Percentiles rank a stretch among this genome's conserved stretches.
Conservation (phyloP, 2,113 vertebrate genomes). For the Callorhinus ursinus region DNA sequence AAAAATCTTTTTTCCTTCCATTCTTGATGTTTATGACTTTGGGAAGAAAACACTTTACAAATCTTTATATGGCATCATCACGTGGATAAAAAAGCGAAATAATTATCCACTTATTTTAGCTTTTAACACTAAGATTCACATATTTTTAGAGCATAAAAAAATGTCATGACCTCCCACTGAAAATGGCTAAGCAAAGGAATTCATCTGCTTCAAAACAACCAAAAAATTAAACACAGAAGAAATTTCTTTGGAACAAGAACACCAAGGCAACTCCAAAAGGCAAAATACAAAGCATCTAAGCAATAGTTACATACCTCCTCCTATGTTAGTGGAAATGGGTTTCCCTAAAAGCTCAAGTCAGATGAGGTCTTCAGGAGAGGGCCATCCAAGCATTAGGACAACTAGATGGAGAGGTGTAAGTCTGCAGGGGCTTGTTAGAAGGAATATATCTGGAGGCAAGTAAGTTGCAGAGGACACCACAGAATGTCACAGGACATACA, state of each 20-base stretch:
- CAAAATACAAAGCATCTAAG: neutral
- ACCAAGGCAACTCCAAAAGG: neutral
- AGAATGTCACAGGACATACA: neutral
- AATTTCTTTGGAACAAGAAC: neutral
- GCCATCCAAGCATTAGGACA: fast-evolving
- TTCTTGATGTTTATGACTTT: neutral
- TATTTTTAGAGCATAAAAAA: neutral
- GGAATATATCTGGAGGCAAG: neutral
- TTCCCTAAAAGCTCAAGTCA: neutral
- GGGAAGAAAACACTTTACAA: neutral
- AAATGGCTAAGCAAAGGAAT: neutral
- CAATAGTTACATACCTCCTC: neutral
- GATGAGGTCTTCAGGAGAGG: neutral
- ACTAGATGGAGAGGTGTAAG: neutral
- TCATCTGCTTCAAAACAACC: neutral
- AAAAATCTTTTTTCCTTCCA: neutral
- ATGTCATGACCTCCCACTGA: neutral
- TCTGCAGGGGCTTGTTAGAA: neutral
- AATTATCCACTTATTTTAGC: neutral
- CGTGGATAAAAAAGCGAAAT: neutral
- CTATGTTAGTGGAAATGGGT: neutral
- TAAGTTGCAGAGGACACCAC: neutral
- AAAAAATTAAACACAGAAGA: neutral
- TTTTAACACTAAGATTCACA: neutral
- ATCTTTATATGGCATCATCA: neutral